Conservation (phyloP, 2,888 invertebrate species). For the Scelioninae gen. 1 region DNA sequence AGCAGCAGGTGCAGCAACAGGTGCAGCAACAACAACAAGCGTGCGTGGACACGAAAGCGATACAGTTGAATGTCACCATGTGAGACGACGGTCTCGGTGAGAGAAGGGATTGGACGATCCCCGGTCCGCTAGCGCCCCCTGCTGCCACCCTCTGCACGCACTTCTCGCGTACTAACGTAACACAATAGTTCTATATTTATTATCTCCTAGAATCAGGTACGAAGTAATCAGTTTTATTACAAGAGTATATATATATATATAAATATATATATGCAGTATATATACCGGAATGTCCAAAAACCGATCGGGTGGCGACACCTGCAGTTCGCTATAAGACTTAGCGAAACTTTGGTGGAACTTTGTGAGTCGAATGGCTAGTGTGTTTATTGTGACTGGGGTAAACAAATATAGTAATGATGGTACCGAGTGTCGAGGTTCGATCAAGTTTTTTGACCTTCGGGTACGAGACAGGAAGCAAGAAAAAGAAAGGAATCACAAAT, state of each 20-base stretch:
- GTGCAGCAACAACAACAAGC: slow-evolving; percentile 80
- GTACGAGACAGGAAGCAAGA: slow-evolving; percentile 44
- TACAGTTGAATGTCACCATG: slow-evolving; percentile 84
- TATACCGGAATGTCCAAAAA: slow-evolving; percentile 37
- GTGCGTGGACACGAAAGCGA: slow-evolving; percentile 84
- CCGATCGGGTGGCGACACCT: slow-evolving; percentile 14
- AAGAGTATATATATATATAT: slow-evolving; percentile 81
- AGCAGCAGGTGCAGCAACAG: slow-evolving; percentile 82
- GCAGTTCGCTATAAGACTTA: not conserved
- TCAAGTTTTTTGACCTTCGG: slow-evolving; percentile 37
- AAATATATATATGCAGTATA: slow-evolving; percentile 32
- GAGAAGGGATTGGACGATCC: slow-evolving; percentile 78
- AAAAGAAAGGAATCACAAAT: slow-evolving; percentile 73
- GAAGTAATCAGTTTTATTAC: slow-evolving; percentile 83
- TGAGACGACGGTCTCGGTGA: slow-evolving; percentile 81
- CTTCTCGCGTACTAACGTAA: slow-evolving; percentile 84
- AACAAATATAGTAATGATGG: not conserved
- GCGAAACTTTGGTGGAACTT: not conserved
- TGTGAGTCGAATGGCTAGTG: not conserved
- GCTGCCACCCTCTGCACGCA: slow-evolving; percentile 84
- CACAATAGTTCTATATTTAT: slow-evolving; percentile 83
- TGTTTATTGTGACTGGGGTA: slow-evolving; percentile 4
- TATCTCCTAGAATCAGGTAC: slow-evolving; percentile 82
- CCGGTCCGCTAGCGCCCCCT: slow-evolving; percentile 81
- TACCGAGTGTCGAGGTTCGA: slow-evolving; percentile 13